Percentiles rank a stretch among this genome's conserved stretches.
phyloP scores from a whole-genome alignment of 2,113 vertebrate genomes.

The Diadophis punctatus region DNA sequence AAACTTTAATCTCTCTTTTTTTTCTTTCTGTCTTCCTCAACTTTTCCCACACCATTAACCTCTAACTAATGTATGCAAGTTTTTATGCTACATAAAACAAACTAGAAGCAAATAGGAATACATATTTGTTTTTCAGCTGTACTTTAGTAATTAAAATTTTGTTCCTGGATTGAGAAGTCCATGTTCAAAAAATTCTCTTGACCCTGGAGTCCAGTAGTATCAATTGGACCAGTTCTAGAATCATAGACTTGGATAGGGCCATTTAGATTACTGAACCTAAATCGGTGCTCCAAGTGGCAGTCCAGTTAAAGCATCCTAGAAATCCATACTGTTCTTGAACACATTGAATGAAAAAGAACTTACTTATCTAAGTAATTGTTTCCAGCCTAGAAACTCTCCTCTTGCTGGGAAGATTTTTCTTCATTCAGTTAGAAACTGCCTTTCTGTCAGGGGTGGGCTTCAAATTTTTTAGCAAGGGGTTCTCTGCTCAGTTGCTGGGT shows the following conservation, averaged over 20 bases:
- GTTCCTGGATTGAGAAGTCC: not conserved
- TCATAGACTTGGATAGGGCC: not conserved
- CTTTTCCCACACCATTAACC: not conserved
- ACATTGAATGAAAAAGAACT: not conserved
- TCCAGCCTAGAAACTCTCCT: not conserved
- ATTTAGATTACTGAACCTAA: not conserved
- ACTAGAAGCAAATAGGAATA: not conserved
- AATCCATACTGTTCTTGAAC: not conserved
- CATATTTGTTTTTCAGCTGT: not conserved
- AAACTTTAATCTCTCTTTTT: not conserved
- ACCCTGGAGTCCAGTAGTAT: not conserved
- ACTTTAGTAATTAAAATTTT: not conserved
- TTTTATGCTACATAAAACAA: not conserved
- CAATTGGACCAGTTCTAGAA: not conserved
- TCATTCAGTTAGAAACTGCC: not conserved
- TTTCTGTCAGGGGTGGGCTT: not conserved
- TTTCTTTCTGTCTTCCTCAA: too few relatives aligned
- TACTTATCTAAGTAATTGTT: not conserved
- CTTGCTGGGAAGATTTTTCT: not conserved
- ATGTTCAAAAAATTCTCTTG: not conserved
- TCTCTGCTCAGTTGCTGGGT: too few relatives aligned
- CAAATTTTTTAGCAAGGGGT: too few relatives aligned
- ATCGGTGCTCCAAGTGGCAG: not conserved
- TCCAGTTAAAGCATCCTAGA: not conserved
- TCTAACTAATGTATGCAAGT: not conserved